Evolutionary conservation across 2,797 vertebrate species (phyloP).

Genomic region (Phataginus tricuspis): DNA sequence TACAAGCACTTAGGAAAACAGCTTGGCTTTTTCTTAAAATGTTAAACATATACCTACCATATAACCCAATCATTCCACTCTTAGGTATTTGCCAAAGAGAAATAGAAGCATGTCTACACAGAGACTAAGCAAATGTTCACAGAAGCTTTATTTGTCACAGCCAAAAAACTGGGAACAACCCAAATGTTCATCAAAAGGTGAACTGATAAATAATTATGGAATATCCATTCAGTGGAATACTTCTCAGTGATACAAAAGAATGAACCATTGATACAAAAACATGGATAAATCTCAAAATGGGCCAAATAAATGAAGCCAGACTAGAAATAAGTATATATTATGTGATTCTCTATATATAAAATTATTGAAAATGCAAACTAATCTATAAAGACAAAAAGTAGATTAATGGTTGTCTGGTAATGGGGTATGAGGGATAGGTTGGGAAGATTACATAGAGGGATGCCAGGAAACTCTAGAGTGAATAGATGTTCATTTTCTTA

Average conservation of each 20-base stretch:
- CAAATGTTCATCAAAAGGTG: slow-evolving; percentile 42
- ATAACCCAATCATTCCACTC: neutral
- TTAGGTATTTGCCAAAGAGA: neutral
- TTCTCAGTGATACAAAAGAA: slow-evolving; percentile 21
- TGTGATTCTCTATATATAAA: slow-evolving; percentile 2
- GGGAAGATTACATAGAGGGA: neutral
- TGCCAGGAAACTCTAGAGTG: neutral
- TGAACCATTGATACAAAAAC: neutral
- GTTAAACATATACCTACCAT: neutral
- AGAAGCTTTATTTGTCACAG: neutral
- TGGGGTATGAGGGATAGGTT: neutral
- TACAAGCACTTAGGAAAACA: neutral
- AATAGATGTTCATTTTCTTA: neutral
- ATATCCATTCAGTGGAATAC: neutral
- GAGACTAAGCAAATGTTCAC: slow-evolving; percentile 33
- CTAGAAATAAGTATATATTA: neutral
- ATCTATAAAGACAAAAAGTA: neutral
- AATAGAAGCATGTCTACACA: neutral
- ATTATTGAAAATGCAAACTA: slow-evolving; percentile 40
- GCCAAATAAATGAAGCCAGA: neutral
- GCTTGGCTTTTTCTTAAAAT: neutral
- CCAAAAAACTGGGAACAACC: slow-evolving; percentile 3
- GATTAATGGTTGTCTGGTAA: neutral
- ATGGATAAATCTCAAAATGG: neutral
- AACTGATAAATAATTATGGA: neutral